A percentile compares a stretch with the other conserved stretches of the same genome.
Evolutionary conservation across 2,113 vertebrate genomes (phyloP).

Genomic region (Paramisgurnus dabryanus): DNA sequence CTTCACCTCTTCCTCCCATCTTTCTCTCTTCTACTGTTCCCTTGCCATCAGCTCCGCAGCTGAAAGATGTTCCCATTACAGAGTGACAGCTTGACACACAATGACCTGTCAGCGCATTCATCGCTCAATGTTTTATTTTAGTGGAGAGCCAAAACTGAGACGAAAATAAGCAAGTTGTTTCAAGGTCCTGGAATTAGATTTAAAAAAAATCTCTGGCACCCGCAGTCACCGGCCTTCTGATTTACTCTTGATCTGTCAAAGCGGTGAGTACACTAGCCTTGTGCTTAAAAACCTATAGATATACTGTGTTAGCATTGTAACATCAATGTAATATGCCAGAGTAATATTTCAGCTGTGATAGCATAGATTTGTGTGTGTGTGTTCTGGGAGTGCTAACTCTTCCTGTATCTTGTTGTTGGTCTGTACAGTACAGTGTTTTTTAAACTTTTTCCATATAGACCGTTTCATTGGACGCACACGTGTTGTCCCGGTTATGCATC

Average conservation of each 20-base stretch:
- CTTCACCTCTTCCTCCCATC: constrained; percentile 58
- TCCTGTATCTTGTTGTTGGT: neutral
- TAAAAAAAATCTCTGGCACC: constrained; percentile 83
- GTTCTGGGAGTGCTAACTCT: neutral
- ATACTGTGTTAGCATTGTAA: constrained; percentile 72
- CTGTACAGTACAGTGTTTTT: neutral
- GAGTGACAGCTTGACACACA: constrained; percentile 94
- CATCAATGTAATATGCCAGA: constrained; percentile 49
- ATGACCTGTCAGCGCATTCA: constrained; percentile 93
- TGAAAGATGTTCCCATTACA: constrained; percentile 95
- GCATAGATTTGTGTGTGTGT: constrained; percentile 10
- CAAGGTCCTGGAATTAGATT: constrained; percentile 90
- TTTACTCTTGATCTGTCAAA: constrained; percentile 89
- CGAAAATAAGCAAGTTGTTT: constrained; percentile 94
- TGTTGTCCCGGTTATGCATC: too few species aligned
- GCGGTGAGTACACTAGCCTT: constrained; percentile 83
- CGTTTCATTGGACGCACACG: too few species aligned
- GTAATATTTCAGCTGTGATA: constrained; percentile 38
- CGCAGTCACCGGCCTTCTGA: constrained; percentile 86
- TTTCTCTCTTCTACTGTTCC: constrained; percentile 76
- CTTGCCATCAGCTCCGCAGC: constrained; percentile 82
- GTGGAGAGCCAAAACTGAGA: constrained; percentile 85
- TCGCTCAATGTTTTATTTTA: constrained; percentile 94
- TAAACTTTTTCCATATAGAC: too few species aligned
- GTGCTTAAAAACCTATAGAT: constrained; percentile 85